Evolutionary conservation across 1,140 invertebrate species (phyloP), one percentile per base, ranked within the genome.

Genomic region (Thaumetopoea pityocampa): DNA sequence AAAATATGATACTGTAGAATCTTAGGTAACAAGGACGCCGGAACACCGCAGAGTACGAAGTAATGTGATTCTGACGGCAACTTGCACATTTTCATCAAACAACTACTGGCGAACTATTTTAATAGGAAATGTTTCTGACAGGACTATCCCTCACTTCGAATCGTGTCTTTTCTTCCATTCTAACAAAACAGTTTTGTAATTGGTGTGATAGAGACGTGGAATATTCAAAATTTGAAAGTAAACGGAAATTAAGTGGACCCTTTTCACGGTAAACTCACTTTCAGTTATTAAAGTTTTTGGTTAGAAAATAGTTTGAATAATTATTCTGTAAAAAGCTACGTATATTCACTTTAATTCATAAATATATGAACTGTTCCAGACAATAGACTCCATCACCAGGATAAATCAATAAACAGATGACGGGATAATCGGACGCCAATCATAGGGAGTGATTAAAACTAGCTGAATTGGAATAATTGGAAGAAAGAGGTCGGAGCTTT

Each of bases 231-330:
- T 35, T 20, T 42, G 29, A 57, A 30, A 36, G 30, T 12, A 45
- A 51, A 41, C 52, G 53, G 52, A 65, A 62, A 62, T 62, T 62
- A 50, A 50, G 42, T 36, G 35, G 49, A 64, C 65, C 61, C 65
- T 64, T 57, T 59, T 67, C 61, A 62, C 49, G 51, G 51, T 45
- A 47, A 53, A 46, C 42, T 51, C 52, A 46, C 29, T 38, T 32
- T 16, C 16, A 35, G 35, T 18, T 44, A 38, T 22, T 18, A 43
- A 40, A 40, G 23, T 37, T 45, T 19, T 37, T 33, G 38, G 17
- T 22, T 41, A 16, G 22, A 32, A 32, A 43, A 42, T 58, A 17
- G 9, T 42, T 30, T 18, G 30, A 30, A 30, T 30, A 22, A 23
- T 30, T 22, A 28, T n/a, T 5, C 15, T 28, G 22, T 16, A 30